A percentile compares a stretch with the other conserved stretches of the same genome.
phyloP scores from a whole-genome alignment of 2,113 vertebrate species.

The Fulmarus glacialis region DNA sequence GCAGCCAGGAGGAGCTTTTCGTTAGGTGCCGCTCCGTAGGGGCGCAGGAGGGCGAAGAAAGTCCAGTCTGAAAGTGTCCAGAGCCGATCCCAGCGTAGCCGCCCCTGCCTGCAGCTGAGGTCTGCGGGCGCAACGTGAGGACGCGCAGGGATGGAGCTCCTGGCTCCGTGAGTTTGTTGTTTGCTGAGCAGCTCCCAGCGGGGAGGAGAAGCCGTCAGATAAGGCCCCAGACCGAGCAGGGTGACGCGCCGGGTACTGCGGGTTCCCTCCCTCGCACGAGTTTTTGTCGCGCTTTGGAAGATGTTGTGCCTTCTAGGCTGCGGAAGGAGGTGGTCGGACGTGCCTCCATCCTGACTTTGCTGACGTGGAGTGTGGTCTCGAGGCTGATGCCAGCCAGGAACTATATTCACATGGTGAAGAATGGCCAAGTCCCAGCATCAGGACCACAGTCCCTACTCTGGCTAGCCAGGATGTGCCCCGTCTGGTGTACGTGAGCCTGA shows the following conservation, averaged over 20 bases:
- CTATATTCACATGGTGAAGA: background rate
- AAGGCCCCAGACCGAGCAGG: background rate
- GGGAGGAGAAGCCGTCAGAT: background rate
- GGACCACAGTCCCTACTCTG: background rate
- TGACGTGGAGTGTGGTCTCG: rapidly evolving
- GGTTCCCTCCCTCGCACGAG: background rate
- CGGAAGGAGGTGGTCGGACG: background rate
- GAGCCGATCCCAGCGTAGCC: rapidly evolving
- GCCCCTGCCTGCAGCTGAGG: background rate
- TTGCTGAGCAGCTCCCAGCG: background rate
- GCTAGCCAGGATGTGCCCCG: background rate
- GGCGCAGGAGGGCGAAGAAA: background rate
- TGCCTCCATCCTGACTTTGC: background rate
- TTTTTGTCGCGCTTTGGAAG: background rate
- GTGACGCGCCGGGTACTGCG: background rate
- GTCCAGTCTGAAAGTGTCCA: background rate
- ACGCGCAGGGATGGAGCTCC: background rate
- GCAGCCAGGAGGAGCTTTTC: background rate
- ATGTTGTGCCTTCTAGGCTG: background rate
- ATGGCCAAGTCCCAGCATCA: too few relatives aligned
- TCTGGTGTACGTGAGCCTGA: background rate
- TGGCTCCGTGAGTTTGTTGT: rapidly evolving
- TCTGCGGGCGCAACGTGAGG: background rate
- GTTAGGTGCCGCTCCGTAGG: too few relatives aligned
- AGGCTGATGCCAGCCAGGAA: background rate